Conservation (phyloP, 2,888 invertebrate genomes). For the Eubasilissa splendida region DNA sequence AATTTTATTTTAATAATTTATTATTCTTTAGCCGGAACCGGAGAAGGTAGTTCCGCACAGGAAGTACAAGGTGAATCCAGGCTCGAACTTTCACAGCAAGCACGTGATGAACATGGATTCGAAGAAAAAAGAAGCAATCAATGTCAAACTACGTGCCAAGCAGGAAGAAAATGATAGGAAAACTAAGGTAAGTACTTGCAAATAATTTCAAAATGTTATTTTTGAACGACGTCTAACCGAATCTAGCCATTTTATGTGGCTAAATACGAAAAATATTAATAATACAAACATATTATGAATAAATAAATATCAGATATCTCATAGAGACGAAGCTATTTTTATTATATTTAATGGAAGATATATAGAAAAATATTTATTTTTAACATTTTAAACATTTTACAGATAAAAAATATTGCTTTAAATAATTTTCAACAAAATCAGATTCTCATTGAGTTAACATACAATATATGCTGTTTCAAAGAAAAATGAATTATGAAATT, state of each 20-base stretch:
- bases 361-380: too few relatives aligned
- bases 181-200: constrained; percentile 60
- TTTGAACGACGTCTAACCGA: too few relatives aligned
- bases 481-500: too few relatives aligned
- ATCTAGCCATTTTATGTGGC: too few relatives aligned
- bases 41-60: constrained; percentile 29
- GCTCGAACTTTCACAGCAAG: constrained; percentile 73
- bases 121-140: constrained; percentile 35
- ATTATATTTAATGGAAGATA: too few relatives aligned
- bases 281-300: not conserved
- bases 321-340: not conserved
- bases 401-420: too few relatives aligned
- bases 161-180: constrained; percentile 65
- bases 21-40: constrained; percentile 30
- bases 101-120: constrained; percentile 67
- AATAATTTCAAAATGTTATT: too few relatives aligned
- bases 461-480: too few relatives aligned
- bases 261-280: not conserved
- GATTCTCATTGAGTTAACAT: too few relatives aligned
- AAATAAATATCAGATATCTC: not conserved
- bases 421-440: too few relatives aligned
- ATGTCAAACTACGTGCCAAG: constrained; percentile 62
- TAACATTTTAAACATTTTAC: too few relatives aligned
- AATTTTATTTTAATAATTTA: not conserved
- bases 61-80: constrained; percentile 60